Conservation (phyloP, 2,797 vertebrate species). For the Petrocephalus sullivani region DNA sequence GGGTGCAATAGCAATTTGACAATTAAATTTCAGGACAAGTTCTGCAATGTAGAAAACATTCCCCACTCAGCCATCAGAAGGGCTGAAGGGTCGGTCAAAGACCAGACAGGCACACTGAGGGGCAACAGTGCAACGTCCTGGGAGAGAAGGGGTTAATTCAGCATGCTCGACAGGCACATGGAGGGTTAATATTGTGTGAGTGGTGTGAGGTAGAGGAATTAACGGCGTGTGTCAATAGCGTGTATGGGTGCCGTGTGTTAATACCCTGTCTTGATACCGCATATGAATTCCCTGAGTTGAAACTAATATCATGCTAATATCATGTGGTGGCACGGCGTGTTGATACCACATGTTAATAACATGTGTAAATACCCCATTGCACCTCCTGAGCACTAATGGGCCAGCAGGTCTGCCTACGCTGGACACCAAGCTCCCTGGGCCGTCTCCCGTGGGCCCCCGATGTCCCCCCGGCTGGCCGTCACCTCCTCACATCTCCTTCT, state of each 20-base stretch:
- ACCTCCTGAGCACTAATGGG: not conserved
- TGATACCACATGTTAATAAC: not conserved
- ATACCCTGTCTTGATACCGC: not conserved
- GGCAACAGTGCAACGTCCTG: no score
- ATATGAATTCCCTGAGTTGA: not conserved
- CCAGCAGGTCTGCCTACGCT: not conserved
- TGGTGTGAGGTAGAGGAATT: not conserved
- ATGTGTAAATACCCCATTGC: not conserved
- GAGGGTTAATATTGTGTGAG: not conserved
- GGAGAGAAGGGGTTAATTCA: not conserved
- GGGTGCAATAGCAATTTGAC: not conserved
- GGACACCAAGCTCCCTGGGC: not conserved
- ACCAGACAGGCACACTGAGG: no score
- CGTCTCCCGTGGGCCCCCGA: not conserved
- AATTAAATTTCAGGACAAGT: not conserved
- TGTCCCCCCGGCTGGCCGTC: not conserved
- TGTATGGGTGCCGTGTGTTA: not conserved
- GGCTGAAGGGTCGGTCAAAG: not conserved
- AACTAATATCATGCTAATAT: not conserved
- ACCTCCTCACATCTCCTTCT: not conserved
- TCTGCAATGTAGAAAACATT: not conserved
- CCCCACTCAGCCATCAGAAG: not conserved
- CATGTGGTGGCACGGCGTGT: not conserved
- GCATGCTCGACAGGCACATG: not conserved
- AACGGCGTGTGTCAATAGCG: not conserved